Conservation (phyloP, 2,113 vertebrate species). For the Heteronetta atricapilla region DNA sequence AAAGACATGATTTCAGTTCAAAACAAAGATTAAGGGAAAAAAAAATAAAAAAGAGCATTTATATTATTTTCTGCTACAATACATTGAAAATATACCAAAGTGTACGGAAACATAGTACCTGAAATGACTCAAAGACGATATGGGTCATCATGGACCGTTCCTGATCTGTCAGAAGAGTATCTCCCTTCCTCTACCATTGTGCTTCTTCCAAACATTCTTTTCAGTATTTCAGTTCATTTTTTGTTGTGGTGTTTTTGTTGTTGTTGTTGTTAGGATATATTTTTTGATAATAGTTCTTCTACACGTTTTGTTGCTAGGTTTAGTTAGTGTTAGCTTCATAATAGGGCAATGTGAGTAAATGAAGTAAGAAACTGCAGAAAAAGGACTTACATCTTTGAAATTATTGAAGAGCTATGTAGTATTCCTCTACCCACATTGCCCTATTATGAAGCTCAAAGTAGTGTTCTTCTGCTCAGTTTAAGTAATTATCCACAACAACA, state of each 20-base stretch:
- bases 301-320: not conserved
- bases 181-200: not conserved
- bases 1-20: constrained; percentile 44
- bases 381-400: no score
- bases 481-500: not conserved
- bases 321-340: not conserved
- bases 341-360: not conserved
- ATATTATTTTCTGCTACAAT: not conserved
- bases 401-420: no score
- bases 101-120: not conserved
- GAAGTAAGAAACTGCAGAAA: not conserved
- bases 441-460: no score
- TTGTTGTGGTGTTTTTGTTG: not conserved
- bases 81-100: not conserved
- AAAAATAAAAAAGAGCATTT: not conserved
- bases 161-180: not conserved
- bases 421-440: no score
- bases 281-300: not conserved
- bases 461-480: not conserved
- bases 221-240: not conserved
- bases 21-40: not conserved
- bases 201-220: not conserved
- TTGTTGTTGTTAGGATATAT: no score
- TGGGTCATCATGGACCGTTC: not conserved
- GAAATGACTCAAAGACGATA: not conserved